Percentiles rank a stretch among this genome's conserved stretches.
Evolutionary conservation across 35 echinoderm and acorn worm species (phyloP).

Genomic region (Chiridota heheva): DNA sequence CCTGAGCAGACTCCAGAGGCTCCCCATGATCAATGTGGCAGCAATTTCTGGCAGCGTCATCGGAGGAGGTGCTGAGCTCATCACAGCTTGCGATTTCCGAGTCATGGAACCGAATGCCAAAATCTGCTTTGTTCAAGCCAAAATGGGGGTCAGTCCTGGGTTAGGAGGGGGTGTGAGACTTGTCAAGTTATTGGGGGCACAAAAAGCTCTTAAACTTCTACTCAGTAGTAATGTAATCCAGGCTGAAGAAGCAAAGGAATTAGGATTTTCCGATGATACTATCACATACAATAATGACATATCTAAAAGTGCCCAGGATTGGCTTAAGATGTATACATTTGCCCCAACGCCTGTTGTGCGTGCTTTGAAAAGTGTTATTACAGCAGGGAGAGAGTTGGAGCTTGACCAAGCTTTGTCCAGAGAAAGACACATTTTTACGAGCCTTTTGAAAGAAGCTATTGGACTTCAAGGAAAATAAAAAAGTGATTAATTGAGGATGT

Average conservation of each 20-base stretch:
- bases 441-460: constrained; percentile 69
- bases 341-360: constrained; percentile 53
- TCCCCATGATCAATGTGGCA: constrained; percentile 76
- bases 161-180: constrained; percentile 87
- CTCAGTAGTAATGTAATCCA: constrained; percentile 27
- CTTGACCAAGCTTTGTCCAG: constrained; percentile 71
- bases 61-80: constrained; percentile 79
- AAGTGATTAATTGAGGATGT: no score
- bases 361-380: constrained; percentile 75
- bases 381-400: constrained; percentile 65
- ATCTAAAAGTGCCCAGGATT: constrained; percentile 40
- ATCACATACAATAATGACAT: constrained; percentile 26
- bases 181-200: constrained; percentile 70
- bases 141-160: constrained; percentile 78
- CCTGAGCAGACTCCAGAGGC: constrained; percentile 56
- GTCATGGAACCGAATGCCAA: constrained; percentile 47
- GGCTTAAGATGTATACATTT: constrained; percentile 64
- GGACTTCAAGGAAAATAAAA: constrained; percentile 10
- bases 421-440: constrained; percentile 82
- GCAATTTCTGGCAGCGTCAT: constrained; percentile 65
- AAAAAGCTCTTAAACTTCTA: constrained; percentile 70
- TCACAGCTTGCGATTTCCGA: constrained; percentile 89
- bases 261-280: constrained; percentile 61
- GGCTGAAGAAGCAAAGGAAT: constrained; percentile 33
- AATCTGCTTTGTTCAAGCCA: constrained; percentile 76